Evolutionary conservation across 2,113 vertebrate species (phyloP).

Genomic region (Cryptomyrus ogoouensis): DNA sequence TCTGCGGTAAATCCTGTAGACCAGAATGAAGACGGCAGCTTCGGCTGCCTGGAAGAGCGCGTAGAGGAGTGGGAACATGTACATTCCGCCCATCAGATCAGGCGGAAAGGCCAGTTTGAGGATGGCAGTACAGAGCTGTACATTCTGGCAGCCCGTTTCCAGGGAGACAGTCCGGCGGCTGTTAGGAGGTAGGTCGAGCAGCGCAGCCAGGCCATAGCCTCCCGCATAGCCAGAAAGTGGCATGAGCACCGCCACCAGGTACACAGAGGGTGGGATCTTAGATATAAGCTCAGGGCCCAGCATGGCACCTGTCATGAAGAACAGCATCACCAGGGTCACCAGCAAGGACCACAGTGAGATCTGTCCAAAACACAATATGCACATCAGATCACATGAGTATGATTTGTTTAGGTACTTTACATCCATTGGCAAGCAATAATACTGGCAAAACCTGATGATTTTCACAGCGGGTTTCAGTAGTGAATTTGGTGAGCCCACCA

Average conservation of each 20-base stretch:
- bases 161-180: slow-evolving; percentile 81
- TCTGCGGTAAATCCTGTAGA: slow-evolving; percentile 76
- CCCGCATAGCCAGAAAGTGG: slow-evolving; percentile 79
- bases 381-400: background rate
- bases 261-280: slow-evolving; percentile 80
- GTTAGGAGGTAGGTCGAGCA: slow-evolving; percentile 81
- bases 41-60: slow-evolving; percentile 91
- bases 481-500: background rate
- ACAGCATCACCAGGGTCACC: slow-evolving; percentile 81
- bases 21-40: slow-evolving; percentile 83
- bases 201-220: slow-evolving; percentile 78
- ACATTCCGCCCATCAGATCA: slow-evolving; percentile 83
- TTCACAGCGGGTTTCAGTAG: background rate
- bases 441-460: background rate
- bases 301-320: slow-evolving; percentile 91
- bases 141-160: slow-evolving; percentile 95
- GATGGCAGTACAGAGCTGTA: slow-evolving; percentile 94
- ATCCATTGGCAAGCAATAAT: background rate
- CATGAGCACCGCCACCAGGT: slow-evolving; percentile 85
- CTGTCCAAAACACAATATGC: slow-evolving; percentile 53
- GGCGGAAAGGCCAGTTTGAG: slow-evolving; percentile 92
- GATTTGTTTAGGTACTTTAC: background rate
- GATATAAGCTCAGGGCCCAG: slow-evolving; percentile 85
- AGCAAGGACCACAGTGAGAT: slow-evolving; percentile 91
- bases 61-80: slow-evolving; percentile 95